Conservation (phyloP, 2,888 invertebrate genomes). For the Caenorhabditis sp. region DNA sequence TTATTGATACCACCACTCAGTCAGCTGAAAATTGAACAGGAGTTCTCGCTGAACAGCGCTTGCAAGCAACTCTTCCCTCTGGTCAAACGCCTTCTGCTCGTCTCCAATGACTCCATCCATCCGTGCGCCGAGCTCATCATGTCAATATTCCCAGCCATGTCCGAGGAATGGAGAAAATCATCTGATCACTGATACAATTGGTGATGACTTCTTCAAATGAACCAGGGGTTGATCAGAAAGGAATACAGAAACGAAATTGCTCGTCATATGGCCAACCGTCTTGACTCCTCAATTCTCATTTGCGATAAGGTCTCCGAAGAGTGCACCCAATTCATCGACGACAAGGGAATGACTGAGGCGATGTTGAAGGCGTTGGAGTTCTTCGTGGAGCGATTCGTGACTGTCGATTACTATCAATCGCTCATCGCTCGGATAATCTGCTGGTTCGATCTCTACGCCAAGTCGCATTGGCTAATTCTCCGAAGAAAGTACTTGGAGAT, state of each 20-base stretch:
- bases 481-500: slow-evolving; percentile 25
- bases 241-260: slow-evolving; percentile 17
- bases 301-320: slow-evolving; percentile 70
- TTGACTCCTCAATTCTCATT: slow-evolving; percentile 72
- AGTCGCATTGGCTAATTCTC: slow-evolving; percentile 7
- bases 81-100: too few relatives aligned
- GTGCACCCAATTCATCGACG: slow-evolving; percentile 74
- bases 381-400: slow-evolving; percentile 14
- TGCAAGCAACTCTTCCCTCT: slow-evolving; percentile 71
- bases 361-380: slow-evolving; percentile 33
- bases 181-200: slow-evolving; percentile 57
- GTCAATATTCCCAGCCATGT: slow-evolving; percentile 88
- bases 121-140: too few relatives aligned
- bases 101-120: too few relatives aligned
- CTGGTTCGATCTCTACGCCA: slow-evolving; percentile 50
- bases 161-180: slow-evolving; percentile 73
- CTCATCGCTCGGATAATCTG: slow-evolving; percentile 39
- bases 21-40: slow-evolving; percentile 65
- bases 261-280: slow-evolving; percentile 55
- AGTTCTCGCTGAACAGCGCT: slow-evolving; percentile 65
- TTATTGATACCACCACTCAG: slow-evolving; percentile 63
- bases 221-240: slow-evolving; percentile 5
- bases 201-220: slow-evolving; percentile 40
- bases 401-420: slow-evolving; percentile 31
- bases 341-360: too few relatives aligned